Evolutionary conservation across 1,140 invertebrate genomes (phyloP), one percentile per base, ranked within the genome.

Genomic region (Asobara japonica): DNA sequence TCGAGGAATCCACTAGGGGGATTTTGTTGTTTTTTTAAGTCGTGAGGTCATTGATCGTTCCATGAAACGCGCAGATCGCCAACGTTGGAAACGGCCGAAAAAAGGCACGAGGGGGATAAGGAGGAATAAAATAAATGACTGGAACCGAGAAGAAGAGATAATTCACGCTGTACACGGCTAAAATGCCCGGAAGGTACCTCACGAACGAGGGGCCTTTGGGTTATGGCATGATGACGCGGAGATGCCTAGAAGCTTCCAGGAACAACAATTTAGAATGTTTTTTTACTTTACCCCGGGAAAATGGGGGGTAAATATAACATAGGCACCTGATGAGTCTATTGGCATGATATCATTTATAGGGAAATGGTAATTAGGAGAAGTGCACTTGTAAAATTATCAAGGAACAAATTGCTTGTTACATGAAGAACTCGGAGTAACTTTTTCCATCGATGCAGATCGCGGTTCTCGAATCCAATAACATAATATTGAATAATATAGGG

Each of bases 141-240:
- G 45, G 45, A 36, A 6, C 31, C 31, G n/a, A 38, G 36, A 18
- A 22, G 51, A 18, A 56, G 51, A 56, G 25, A 56, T 56, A 56
- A 56, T 56, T 56, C 51, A 56, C 51, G 51, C 51, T 25, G 22
- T 56, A 56, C 51, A 25, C 51, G 51, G 22, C 13, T 56, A 25
- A 56, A 56, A 56, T 56, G 51, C 51, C 51, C 51, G 20, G 51
- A 27, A 56, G 51, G 51, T 25, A 56, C 22, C n/a, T 51, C 45
- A 51, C 45, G 45, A 51, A 36, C 5, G 45, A 51, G 45, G 16
- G 45, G n/a, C 20, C n/a, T 51, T 16, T 1, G 3, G 13, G n/a
- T 5, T 25, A 25, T 56, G 51, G 22, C 7, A 56, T 56, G 51
- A 56, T 22, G 51, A 25, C 20, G n/a, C 25, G 22, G 10, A 56